Conservation (phyloP, 2,113 vertebrate genomes). For the Cathartes aura region DNA sequence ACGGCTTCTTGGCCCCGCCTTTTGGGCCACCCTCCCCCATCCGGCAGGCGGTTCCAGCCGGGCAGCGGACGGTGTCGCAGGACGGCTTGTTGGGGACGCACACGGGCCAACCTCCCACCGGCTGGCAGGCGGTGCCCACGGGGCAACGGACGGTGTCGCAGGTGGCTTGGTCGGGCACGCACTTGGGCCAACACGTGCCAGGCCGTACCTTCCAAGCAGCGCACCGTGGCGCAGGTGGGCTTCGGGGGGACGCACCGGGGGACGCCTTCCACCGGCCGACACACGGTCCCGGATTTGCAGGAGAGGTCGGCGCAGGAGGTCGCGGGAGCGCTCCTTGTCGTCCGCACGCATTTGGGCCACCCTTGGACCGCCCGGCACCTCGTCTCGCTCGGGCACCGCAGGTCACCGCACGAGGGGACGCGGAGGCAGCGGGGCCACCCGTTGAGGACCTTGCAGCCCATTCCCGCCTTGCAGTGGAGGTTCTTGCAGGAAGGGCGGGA, state of each 20-base stretch:
- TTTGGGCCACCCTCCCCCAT: not conserved
- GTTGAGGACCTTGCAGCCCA: not conserved
- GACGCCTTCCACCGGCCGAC: not conserved
- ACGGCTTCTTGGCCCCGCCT: not conserved
- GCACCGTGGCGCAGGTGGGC: not conserved
- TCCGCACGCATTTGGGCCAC: not conserved
- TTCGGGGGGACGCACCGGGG: not conserved
- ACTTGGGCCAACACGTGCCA: not conserved
- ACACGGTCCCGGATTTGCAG: accelerated
- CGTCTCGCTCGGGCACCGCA: accelerated
- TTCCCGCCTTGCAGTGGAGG: not conserved
- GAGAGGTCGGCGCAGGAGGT: accelerated
- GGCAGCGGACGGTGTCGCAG: not conserved
- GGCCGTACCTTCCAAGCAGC: accelerated
- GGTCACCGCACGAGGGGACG: not conserved
- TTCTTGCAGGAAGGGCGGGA: not conserved
- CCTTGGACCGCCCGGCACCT: not conserved
- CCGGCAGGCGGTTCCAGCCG: not conserved
- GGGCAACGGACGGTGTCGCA: not conserved
- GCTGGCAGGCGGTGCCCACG: not conserved
- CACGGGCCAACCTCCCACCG: not conserved
- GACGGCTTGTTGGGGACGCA: not conserved
- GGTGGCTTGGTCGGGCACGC: not conserved
- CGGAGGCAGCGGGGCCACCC: not conserved
- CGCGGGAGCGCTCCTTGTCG: accelerated